A percentile compares a stretch with the other conserved stretches of the same genome.
These are phyloP conservation scores for Fragum sueziense DNA, from an alignment of 2,888 invertebrate species.

Conservation along the genomic window DNA sequence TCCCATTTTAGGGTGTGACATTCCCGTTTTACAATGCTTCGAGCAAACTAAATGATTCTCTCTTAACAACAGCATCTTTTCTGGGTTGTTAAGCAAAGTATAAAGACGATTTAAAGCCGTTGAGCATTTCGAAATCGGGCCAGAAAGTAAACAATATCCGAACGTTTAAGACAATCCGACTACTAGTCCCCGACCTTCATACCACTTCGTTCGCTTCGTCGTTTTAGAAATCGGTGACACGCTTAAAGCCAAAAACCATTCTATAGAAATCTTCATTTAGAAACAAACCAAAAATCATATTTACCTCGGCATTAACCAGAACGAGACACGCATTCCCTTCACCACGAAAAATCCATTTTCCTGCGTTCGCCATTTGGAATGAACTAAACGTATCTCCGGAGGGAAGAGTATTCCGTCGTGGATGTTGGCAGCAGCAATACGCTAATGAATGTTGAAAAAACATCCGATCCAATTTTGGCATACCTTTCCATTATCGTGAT, in stretches of 20 bases:
- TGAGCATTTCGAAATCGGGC: too few relatives aligned
- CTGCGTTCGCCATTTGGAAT: slow-evolving; percentile 56
- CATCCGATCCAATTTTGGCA: neutral
- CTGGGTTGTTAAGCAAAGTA: too few relatives aligned
- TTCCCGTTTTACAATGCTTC: too few relatives aligned
- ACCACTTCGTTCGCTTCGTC: neutral
- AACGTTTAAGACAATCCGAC: neutral
- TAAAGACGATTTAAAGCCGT: too few relatives aligned
- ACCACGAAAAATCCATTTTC: slow-evolving; percentile 72
- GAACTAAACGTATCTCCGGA: neutral
- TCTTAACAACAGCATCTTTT: too few relatives aligned
- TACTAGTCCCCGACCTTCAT: neutral
- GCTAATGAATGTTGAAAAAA: neutral
- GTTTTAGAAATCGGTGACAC: neutral
- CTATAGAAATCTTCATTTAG: neutral
- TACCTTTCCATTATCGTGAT: neutral
- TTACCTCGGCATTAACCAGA: slow-evolving; percentile 70
- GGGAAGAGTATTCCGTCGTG: neutral
- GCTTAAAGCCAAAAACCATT: neutral
- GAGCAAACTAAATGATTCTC: too few relatives aligned
- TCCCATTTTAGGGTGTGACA: too few relatives aligned
- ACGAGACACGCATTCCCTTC: slow-evolving; percentile 75
- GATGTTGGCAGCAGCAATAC: neutral
- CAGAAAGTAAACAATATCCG: slow-evolving; percentile 1
- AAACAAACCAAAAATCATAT: neutral